A percentile compares a stretch with the other conserved stretches of the same genome.
phyloP scores from a whole-genome alignment of 53 echinoderm and acorn worm species.

The Mesocentrotus franciscanus region DNA sequence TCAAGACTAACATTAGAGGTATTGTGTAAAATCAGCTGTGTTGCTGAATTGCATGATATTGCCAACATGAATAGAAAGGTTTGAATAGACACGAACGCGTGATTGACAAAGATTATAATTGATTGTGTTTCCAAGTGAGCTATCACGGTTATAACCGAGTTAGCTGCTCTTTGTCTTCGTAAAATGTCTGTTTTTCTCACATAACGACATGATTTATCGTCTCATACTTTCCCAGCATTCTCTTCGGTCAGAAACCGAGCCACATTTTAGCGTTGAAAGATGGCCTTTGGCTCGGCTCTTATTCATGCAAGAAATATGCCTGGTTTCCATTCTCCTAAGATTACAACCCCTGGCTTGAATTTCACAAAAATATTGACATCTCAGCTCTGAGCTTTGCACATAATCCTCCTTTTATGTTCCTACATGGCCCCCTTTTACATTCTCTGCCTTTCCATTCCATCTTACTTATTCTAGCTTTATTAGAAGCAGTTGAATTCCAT shows the following conservation, averaged over 20 bases:
- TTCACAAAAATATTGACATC: slow-evolving; percentile 68
- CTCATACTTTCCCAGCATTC: slow-evolving; percentile 60
- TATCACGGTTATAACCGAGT: not conserved
- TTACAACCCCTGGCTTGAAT: slow-evolving; percentile 51
- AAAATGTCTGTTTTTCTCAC: slow-evolving; percentile 15
- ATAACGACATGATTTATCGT: slow-evolving; percentile 54
- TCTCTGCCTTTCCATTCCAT: not conserved
- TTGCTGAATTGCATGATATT: not conserved
- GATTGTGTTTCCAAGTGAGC: not conserved
- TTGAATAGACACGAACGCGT: not conserved
- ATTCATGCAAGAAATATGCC: slow-evolving; percentile 65
- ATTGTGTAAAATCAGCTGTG: not conserved
- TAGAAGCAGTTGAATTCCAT: slow-evolving; percentile 13
- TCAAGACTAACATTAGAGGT: not conserved
- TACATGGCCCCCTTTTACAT: not conserved
- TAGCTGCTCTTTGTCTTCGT: slow-evolving; percentile 27
- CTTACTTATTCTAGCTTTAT: not conserved
- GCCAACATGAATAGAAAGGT: not conserved
- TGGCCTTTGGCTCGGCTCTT: slow-evolving; percentile 48
- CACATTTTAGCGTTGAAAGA: slow-evolving; percentile 52
- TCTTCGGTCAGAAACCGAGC: not conserved
- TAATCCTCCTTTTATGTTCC: slow-evolving; percentile 52
- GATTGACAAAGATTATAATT: slow-evolving; percentile 6
- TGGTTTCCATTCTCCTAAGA: slow-evolving; percentile 55
- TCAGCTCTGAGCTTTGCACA: slow-evolving; percentile 20